A percentile compares a stretch with the other conserved stretches of the same genome.
These are phyloP conservation scores for Caenorhabditis remanei DNA, from an alignment of 1,140 invertebrate species.

Conservation along the genomic window DNA sequence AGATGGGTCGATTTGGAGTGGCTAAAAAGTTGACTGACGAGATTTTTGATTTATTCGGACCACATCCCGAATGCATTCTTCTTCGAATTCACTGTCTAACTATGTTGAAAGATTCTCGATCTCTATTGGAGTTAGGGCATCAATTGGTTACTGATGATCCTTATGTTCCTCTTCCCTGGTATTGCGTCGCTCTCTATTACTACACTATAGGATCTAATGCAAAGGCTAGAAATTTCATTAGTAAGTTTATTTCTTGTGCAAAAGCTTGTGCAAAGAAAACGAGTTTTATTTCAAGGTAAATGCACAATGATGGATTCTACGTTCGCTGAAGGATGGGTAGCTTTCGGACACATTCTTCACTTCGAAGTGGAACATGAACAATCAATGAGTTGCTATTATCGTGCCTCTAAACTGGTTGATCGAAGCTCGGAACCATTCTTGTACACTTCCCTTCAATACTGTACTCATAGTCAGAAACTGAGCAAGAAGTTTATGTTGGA, in stretches of 20 bases:
- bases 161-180: slow-evolving; percentile 22
- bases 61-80: slow-evolving; percentile 11
- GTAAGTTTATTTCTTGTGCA: background rate
- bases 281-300: background rate
- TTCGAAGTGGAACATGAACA: slow-evolving; percentile 61
- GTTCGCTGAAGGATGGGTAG: slow-evolving; percentile 52
- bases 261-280: background rate
- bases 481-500: slow-evolving; percentile 47
- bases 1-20: slow-evolving; percentile 28
- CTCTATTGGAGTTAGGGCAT: slow-evolving; percentile 11
- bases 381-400: slow-evolving; percentile 62
- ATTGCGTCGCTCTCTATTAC: slow-evolving; percentile 24
- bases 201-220: slow-evolving; percentile 34
- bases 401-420: slow-evolving; percentile 33
- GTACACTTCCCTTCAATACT: slow-evolving; percentile 19
- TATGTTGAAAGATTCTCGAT: slow-evolving; percentile 17
- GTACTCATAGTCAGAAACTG: slow-evolving; percentile 45
- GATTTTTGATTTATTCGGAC: slow-evolving; percentile 25
- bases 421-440: slow-evolving; percentile 20
- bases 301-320: slow-evolving; percentile 51
- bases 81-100: slow-evolving; percentile 37
- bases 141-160: slow-evolving; percentile 32
- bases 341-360: slow-evolving; percentile 58
- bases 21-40: background rate
- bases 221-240: slow-evolving; percentile 28